Base-by-base conservation (phyloP, 2,888 invertebrate species). In the Incurvaria masculella region DNA sequence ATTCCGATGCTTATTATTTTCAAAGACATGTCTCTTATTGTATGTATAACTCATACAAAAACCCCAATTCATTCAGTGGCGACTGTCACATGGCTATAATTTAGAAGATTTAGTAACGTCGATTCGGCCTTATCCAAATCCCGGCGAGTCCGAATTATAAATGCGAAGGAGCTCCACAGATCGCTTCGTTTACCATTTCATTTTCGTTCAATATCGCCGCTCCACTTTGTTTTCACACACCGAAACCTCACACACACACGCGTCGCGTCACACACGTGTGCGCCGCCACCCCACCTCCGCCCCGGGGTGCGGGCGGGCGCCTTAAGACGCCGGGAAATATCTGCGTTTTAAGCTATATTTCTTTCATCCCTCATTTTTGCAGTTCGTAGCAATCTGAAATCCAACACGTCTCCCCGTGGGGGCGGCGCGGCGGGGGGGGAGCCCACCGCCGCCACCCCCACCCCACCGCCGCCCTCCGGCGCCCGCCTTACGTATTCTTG, bases 331-430 rank as follows among this genome's bases (percentile, higher is more conserved):
- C 76, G 74, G 73, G 74, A 76, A 78, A 76, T 78, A 79, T 79
- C 79, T 79, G 78, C 79, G 79, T 79, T 79, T 79, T 79, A 79
- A 79, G 79, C 79, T 79, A 79, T 79, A 79, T 79, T 79, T 79
- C 79, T 79, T 79, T 79, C 79, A 79, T 79, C 79, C 79, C 79
- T 79, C 79, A 79, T 79, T 79, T 79, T 79, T 79, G 79, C 79
- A 79, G 79, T 79, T 78, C 76, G 79, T 76, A 79, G 79, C 79
- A 79, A 79, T 79, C 79, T 79, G 78, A 75, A 78, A 76, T 74
- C 79, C 78, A 75, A 75, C 75, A 76, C 79, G 76, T 74, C 79
- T 73, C 76, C 75, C 72, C 70, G 71, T 64, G 72, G 70, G 73
- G 67, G 61, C 50, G 62, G 66, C 66, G 65, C 68, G 66, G 6